These are phyloP conservation scores for Onychomys arenicola DNA, from an alignment of 2,797 vertebrate species.

Conservation along the genomic window DNA sequence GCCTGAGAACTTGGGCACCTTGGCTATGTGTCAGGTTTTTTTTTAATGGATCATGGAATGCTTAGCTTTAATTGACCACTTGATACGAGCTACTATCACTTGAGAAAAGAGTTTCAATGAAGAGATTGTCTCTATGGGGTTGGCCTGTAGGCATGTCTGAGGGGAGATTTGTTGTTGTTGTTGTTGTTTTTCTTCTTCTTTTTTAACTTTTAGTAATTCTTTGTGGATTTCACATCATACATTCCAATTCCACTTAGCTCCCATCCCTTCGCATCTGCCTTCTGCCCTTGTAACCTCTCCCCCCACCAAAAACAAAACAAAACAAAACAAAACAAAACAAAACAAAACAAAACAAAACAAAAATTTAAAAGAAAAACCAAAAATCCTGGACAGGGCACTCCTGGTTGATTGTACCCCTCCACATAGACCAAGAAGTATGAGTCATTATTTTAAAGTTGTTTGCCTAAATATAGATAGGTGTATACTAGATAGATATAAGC, in stretches of 20 bases:
- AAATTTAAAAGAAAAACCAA: too few species aligned
- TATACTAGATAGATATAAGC: not conserved
- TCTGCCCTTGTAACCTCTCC: too few species aligned
- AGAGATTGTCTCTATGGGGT: not conserved
- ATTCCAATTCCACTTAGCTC: not conserved
- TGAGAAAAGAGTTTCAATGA: not conserved
- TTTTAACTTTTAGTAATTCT: not conserved
- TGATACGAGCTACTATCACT: not conserved
- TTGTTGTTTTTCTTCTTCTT: not conserved
- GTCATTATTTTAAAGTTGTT: not conserved
- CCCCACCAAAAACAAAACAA: too few species aligned
- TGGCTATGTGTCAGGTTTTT: not conserved
- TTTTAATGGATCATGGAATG: not conserved
- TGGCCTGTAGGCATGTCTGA: not conserved
- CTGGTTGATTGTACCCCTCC: too few species aligned
- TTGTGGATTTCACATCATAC: not conserved
- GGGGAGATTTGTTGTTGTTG: not conserved
- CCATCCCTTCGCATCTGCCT: not conserved
- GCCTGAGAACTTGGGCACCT: not conserved
- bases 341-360: too few species aligned
- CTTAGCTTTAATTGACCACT: not conserved
- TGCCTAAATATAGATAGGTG: not conserved
- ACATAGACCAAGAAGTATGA: not conserved
- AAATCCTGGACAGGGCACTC: too few species aligned
- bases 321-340: too few species aligned